Conservation (phyloP, 2,888 invertebrate genomes). For the Cerastoderma edule region DNA sequence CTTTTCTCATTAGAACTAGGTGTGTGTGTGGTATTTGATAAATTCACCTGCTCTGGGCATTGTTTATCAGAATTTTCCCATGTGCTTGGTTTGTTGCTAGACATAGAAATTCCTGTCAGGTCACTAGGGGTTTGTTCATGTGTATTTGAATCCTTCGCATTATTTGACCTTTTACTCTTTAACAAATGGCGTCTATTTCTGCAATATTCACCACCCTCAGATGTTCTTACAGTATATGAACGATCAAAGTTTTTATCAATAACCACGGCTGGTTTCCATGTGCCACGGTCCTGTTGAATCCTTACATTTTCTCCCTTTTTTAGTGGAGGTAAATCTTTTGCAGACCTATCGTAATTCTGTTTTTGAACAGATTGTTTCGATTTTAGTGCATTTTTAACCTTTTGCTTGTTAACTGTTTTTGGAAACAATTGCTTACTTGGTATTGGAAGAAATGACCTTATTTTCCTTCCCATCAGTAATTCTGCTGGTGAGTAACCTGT, state of each 20-base stretch:
- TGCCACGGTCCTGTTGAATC: not conserved
- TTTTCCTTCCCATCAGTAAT: not conserved
- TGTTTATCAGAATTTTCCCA: not conserved
- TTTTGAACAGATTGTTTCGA: not conserved
- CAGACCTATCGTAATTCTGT: not conserved
- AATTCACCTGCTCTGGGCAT: not conserved
- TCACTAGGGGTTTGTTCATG: not conserved
- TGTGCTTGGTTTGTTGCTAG: not conserved
- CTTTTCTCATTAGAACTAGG: not conserved
- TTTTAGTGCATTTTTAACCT: not conserved
- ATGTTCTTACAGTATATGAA: not conserved
- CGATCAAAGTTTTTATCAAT: not conserved
- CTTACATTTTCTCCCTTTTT: not conserved
- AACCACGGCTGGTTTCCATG: no score
- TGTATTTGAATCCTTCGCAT: not conserved
- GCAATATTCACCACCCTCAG: no score
- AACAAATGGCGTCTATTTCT: no score
- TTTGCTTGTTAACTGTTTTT: not conserved
- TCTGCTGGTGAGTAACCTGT: not conserved
- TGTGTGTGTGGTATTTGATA: not conserved
- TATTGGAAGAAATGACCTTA: not conserved
- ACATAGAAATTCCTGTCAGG: no score
- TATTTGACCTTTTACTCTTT: no score
- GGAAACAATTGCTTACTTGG: no score
- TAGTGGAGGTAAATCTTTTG: not conserved